These are phyloP conservation scores for Saxicola maurus DNA, from an alignment of 2,797 vertebrate genomes.

Conservation along the genomic window DNA sequence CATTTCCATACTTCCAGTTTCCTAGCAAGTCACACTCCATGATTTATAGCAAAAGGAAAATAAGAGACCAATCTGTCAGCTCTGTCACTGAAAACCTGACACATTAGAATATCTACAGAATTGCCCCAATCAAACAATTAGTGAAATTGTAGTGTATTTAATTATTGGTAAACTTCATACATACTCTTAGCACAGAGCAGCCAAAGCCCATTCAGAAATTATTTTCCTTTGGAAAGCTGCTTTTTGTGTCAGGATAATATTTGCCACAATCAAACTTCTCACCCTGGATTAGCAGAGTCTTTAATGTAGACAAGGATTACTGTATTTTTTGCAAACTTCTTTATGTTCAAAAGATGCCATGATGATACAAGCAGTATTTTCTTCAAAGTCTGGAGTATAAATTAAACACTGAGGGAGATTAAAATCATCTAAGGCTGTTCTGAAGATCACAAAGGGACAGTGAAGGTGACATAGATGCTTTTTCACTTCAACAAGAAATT, in stretches of 20 bases:
- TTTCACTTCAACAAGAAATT: not conserved
- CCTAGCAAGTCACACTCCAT: not conserved
- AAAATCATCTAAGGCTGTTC: not conserved
- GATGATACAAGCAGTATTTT: not conserved
- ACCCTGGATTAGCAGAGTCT: not conserved
- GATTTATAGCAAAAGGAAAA: constrained; percentile 17
- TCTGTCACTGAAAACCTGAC: not conserved
- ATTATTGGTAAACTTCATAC: constrained; percentile 1
- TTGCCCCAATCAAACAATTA: constrained; percentile 7
- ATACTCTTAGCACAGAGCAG: not conserved
- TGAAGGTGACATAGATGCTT: not conserved
- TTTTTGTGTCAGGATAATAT: not conserved
- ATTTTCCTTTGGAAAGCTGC: not conserved
- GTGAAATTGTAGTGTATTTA: not conserved
- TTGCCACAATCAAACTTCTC: not conserved
- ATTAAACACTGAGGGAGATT: not conserved
- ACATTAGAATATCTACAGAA: not conserved
- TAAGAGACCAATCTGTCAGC: not conserved
- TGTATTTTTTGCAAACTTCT: not conserved
- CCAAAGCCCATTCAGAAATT: not conserved
- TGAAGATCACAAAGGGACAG: not conserved
- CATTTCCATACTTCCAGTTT: not conserved
- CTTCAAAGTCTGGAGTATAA: not conserved
- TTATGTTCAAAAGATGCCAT: not conserved
- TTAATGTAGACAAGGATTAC: not conserved